phyloP scores from a whole-genome alignment of 2,888 invertebrate species.

The Hypercompe scribonia region DNA sequence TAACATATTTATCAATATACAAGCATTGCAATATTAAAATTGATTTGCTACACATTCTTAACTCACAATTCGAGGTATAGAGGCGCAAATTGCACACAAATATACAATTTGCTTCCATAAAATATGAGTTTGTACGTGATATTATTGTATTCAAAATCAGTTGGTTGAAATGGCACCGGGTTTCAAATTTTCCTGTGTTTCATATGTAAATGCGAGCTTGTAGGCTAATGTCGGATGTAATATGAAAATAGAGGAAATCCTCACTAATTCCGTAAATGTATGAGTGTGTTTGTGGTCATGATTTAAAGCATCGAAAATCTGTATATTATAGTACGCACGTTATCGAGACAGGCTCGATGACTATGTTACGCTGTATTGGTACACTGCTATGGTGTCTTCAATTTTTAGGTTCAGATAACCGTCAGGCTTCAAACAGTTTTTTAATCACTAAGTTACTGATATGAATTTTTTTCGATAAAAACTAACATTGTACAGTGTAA shows the following conservation, averaged over 20 bases:
- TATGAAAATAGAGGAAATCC: constrained; percentile 16
- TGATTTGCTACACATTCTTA: not conserved
- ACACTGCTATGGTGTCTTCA: too few species aligned
- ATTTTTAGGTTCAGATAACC: not conserved
- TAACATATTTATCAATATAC: not conserved
- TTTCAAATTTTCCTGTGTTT: constrained; percentile 19
- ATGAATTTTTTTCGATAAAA: not conserved
- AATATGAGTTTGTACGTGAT: constrained; percentile 9
- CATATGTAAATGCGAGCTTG: constrained; percentile 15
- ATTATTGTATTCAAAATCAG: constrained; percentile 41
- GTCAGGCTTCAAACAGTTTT: not conserved
- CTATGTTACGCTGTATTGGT: not conserved
- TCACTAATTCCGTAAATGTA: constrained; percentile 2
- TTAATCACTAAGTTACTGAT: not conserved
- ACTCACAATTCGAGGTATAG: not conserved
- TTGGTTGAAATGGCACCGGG: constrained; percentile 31
- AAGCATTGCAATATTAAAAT: not conserved
- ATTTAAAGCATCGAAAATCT: constrained; percentile 6
- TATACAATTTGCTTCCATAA: constrained; percentile 8
- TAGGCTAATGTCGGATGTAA: constrained; percentile 9
- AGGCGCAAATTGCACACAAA: not conserved
- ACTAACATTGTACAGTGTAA: not conserved
- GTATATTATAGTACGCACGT: not conserved
- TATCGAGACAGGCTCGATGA: not conserved
- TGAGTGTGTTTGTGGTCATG: not conserved